These are phyloP conservation scores for Carassius auratus DNA, from an alignment of 2,113 vertebrate genomes.

Conservation along the genomic window DNA sequence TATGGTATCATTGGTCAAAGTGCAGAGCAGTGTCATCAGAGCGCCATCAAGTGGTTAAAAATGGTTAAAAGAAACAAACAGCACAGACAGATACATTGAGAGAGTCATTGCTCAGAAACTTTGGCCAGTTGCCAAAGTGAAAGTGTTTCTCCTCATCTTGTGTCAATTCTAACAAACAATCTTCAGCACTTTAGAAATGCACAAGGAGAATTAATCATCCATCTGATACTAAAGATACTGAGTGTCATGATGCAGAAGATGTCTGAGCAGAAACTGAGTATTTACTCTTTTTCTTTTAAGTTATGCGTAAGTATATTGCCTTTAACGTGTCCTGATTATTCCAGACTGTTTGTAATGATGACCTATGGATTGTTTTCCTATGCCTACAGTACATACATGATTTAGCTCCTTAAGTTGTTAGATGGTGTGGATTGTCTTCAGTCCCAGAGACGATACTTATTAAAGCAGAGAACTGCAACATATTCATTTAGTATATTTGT, in stretches of 20 bases:
- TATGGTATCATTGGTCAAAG: rapidly evolving
- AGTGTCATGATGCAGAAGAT: constrained; percentile 64
- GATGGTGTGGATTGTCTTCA: too few relatives aligned
- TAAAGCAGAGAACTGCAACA: too few relatives aligned
- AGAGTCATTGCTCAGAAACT: rapidly evolving
- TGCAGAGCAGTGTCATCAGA: constrained; percentile 38
- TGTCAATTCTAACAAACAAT: constrained; percentile 42
- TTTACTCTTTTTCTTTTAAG: too few relatives aligned
- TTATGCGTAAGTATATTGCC: too few relatives aligned
- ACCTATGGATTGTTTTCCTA: too few relatives aligned
- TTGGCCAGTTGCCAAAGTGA: rapidly evolving
- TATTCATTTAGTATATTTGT: too few relatives aligned
- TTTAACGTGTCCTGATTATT: too few relatives aligned
- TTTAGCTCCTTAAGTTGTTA: too few relatives aligned
- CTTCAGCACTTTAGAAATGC: background rate
- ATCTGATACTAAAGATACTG: constrained; percentile 15
- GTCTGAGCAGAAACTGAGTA: constrained; percentile 35
- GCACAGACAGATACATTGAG: constrained; percentile 49
- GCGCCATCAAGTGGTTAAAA: constrained; percentile 60
- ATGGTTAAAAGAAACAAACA: constrained; percentile 59
- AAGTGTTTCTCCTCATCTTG: constrained; percentile 47
- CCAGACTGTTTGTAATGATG: too few relatives aligned
- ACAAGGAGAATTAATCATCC: rapidly evolving
- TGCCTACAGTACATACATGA: too few relatives aligned
- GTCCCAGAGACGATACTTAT: too few relatives aligned